Evolutionary conservation across 2,797 vertebrate species (phyloP).

Genomic region (Ibycter americanus): DNA sequence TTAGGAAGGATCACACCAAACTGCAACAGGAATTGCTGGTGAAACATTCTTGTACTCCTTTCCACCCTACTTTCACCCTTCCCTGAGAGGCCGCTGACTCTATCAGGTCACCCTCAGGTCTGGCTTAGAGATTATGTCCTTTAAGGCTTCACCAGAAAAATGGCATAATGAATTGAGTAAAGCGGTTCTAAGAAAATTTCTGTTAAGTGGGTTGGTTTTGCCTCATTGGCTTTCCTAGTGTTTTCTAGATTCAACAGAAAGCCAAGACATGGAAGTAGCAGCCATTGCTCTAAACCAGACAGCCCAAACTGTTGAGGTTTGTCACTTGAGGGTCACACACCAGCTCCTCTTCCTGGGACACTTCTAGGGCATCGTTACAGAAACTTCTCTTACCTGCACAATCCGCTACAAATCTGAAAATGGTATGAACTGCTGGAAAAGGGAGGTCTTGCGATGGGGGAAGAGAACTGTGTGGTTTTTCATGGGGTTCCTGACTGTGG

Average conservation of each 20-base stretch:
- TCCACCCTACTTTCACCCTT: background rate
- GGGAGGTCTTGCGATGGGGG: background rate
- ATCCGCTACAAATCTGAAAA: background rate
- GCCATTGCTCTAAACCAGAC: rapidly evolving
- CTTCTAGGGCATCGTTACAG: background rate
- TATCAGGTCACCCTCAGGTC: background rate
- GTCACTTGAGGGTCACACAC: rapidly evolving
- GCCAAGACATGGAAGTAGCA: background rate
- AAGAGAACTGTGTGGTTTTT: background rate
- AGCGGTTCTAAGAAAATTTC: background rate
- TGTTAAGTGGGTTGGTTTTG: background rate
- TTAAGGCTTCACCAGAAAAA: background rate
- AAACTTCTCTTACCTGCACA: rapidly evolving
- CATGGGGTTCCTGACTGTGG: background rate
- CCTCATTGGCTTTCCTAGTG: background rate
- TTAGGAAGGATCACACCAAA: background rate
- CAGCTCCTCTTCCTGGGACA: background rate
- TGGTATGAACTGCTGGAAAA: background rate
- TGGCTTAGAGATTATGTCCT: background rate
- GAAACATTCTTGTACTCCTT: background rate
- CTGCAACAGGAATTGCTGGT: background rate
- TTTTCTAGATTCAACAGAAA: background rate
- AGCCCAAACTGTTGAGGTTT: background rate
- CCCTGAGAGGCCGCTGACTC: background rate
- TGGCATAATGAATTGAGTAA: rapidly evolving